Conservation (phyloP, 2,888 invertebrate genomes). For the Chymomyza procnemis region DNA sequence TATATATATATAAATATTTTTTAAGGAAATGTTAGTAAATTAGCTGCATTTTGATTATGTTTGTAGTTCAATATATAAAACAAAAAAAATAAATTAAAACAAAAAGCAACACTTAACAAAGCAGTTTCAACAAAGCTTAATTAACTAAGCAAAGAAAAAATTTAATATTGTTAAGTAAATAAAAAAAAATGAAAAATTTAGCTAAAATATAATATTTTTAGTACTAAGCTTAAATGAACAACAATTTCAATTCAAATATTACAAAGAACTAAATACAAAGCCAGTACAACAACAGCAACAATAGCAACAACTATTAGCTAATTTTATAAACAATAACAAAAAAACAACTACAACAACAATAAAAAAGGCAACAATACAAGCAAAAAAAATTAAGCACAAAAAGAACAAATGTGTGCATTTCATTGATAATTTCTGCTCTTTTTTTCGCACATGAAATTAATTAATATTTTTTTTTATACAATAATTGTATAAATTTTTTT, state of each 20-base stretch:
- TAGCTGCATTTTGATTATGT: constrained; percentile 6
- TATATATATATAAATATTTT: background rate
- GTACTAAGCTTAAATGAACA: background rate
- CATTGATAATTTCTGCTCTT: constrained; percentile 31
- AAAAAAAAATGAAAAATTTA: background rate
- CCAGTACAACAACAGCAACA: constrained; percentile 7
- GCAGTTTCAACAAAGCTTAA: background rate
- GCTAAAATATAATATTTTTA: background rate
- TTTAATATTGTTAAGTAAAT: background rate
- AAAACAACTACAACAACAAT: constrained; percentile 18
- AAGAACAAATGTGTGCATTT: constrained; percentile 48
- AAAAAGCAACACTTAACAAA: constrained; percentile 3
- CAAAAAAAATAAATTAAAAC: background rate
- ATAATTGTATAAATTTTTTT: too few species aligned
- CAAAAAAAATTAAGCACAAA: constrained; percentile 58
- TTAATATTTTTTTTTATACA: background rate
- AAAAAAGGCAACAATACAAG: constrained; percentile 27
- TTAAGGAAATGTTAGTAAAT: constrained; percentile 1
- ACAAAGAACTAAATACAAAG: background rate
- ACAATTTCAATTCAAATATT: background rate
- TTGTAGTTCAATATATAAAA: background rate
- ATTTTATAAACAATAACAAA: constrained; percentile 24
- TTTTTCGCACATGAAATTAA: background rate
- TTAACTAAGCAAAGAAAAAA: background rate
- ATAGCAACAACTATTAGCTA: constrained; percentile 30